A percentile compares a stretch with the other conserved stretches of the same genome.
Conservation (phyloP, 1,140 invertebrate species). For the Papilio glaucus region DNA sequence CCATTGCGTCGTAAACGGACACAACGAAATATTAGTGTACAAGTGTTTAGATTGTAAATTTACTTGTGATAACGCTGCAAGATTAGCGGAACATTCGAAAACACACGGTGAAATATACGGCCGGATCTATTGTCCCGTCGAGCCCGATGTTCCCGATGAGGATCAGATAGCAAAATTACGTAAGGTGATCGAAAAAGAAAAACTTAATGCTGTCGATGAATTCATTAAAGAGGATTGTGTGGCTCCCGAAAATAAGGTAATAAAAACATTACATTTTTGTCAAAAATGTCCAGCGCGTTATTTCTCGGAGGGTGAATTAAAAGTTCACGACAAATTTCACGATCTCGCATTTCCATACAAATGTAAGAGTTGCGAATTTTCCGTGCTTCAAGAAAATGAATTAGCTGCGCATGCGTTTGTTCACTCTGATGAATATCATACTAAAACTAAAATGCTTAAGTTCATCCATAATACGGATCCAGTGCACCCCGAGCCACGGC, state of each 20-base stretch:
- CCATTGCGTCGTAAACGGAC: constrained; percentile 85
- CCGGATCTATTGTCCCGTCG: constrained; percentile 88
- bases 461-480: constrained; percentile 86
- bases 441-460: constrained; percentile 89
- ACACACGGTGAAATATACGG: constrained; percentile 89
- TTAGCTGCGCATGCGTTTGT: constrained; percentile 90
- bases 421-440: constrained; percentile 92
- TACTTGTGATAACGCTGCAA: constrained; percentile 89
- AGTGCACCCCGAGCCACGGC: constrained; percentile 85
- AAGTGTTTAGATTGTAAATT: constrained; percentile 92
- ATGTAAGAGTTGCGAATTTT: constrained; percentile 92
- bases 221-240: constrained; percentile 55
- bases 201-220: constrained; percentile 54
- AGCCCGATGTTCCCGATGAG: constrained; percentile 85
- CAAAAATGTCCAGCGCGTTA: constrained; percentile 89
- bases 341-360: constrained; percentile 85
- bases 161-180: constrained; percentile 87
- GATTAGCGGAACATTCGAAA: constrained; percentile 90
- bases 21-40: constrained; percentile 72
- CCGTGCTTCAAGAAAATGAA: constrained; percentile 87
- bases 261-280: constrained; percentile 84
- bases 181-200: constrained; percentile 72
- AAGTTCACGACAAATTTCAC: constrained; percentile 89
- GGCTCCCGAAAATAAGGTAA: constrained; percentile 55
- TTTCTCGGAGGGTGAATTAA: constrained; percentile 86